These are phyloP conservation scores for Erythrocercus mccallii DNA, from an alignment of 2,113 vertebrate genomes.

Conservation along the genomic window DNA sequence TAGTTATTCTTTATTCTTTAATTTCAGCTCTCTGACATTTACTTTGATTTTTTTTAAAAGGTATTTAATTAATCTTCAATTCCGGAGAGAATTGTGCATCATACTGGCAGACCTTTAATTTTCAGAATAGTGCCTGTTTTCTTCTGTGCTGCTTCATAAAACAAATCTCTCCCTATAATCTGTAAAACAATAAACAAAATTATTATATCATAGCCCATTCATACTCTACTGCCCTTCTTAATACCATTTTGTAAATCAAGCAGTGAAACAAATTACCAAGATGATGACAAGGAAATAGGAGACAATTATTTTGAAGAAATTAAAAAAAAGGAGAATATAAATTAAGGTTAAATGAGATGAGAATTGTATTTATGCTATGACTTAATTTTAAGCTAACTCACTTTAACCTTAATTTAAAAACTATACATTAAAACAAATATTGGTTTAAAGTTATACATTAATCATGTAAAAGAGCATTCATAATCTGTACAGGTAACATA, in stretches of 20 bases:
- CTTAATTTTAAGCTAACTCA: background rate
- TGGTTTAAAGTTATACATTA: background rate
- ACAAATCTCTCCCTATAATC: conserved; percentile 15
- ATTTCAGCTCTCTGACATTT: conserved; percentile 40
- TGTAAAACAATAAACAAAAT: conserved; percentile 43
- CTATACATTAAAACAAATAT: background rate
- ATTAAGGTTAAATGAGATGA: background rate
- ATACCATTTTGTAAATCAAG: conserved; percentile 5
- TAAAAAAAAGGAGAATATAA: background rate
- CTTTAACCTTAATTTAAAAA: background rate
- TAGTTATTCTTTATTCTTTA: background rate
- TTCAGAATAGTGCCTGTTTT: background rate
- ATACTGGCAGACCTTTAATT: conserved; percentile 32
- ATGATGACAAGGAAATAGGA: background rate
- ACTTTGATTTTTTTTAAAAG: background rate
- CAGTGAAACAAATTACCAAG: background rate
- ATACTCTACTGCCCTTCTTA: background rate
- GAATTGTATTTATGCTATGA: background rate
- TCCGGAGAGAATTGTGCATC: background rate
- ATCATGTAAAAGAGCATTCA: background rate
- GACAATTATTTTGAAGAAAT: background rate
- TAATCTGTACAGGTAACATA: background rate
- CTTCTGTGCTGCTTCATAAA: conserved; percentile 18
- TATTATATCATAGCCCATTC: background rate
- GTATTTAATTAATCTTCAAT: conserved; percentile 36